Evolutionary conservation across 1,140 invertebrate species (phyloP), one percentile per base, ranked within the genome.

Genomic region (Drosophila sulfurigaster): DNA sequence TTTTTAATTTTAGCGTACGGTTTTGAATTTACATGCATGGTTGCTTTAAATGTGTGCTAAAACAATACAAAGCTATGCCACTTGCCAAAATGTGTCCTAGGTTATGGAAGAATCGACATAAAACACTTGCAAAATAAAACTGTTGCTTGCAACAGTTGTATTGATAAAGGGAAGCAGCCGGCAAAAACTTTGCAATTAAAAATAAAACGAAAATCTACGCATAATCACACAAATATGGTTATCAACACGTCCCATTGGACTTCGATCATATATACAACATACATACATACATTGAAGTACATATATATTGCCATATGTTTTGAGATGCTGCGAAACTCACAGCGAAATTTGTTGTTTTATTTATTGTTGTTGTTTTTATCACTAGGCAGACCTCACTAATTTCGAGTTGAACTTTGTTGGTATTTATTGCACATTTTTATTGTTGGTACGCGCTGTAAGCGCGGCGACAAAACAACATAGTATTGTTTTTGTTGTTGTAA

Each of bases 401-500:
- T 57, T 43, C 32, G 32, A 43, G 13, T 30, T 20, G 3, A 15
- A 54, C 20, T 52, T 25, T 54, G 16, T 46, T 43, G 52, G 20
- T 41, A 62, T 52, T 52, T 52, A 69, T 20, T 68, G 16, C 56
- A 57, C 52, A 81, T 79, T 77, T 72, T 63, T 25, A 46, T 58
- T n/a, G 46, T 45, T 49, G 20, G 20, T 25, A 25, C 20, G 20
- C 54, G 6, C 46, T 70, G 35, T 67, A 48, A 45, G 57, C 62
- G 46, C 60, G 62, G 46, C 60, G 62, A 72, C 62, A 72, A 71
- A 76, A 75, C 64, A 73, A 72, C 72, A 82, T 20, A 25, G 41
- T 52, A 52, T 72, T 88, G 77, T 83, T 88, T 83, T 78, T 87
- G 83, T 79, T 78, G 76, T 87, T 88, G 83, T 83, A 87, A 25